Base-by-base conservation (phyloP, 2,888 invertebrate species). In the Watsonalla cultraria region DNA sequence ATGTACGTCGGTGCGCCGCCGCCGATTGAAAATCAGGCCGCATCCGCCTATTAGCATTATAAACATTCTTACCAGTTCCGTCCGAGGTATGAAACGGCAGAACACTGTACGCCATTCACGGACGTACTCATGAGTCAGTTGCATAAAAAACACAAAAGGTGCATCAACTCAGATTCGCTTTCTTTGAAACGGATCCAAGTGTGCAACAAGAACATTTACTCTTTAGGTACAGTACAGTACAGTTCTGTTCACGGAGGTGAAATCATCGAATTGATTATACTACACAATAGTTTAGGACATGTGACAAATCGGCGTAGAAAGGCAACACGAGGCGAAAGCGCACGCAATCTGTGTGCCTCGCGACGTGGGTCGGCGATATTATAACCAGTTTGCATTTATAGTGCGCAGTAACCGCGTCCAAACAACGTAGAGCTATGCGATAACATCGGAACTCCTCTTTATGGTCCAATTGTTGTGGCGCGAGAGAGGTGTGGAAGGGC, bases 11-110 rank as follows among this genome's bases (percentile, higher is more conserved):
- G 68, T 65, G 70, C 72, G 68, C 65, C 78, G 76, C 70, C 72
- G 68, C 65, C 78, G 77, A 82, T 81, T 82, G 78, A 81, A 82
- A 84, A 85, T 82, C 82, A 81, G 85, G 79, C 78, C 82, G 74
- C 81, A 82, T 85, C 83, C 85, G 80, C 73, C 69, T 78, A 80
- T 84, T 80, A 83, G 74, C 73, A 75, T 78, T 74, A 76, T 71
- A 76, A 72, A 72, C 75, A 76, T 76, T 74, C 73, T 77, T 78
- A 67, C 68, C 65, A 78, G 76, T 80, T 81, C 77, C 76, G 74
- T 67, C 73, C 68, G 66, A 52, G 58, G 58, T 57, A 52, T 54
- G 58, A 35, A 15, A 51, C 6, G 14, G 51, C 45, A 35, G 45
- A 14, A 51, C 14, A 46, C 9, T 33, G 46, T 8, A 48, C 35